phyloP scores from a whole-genome alignment of 2,888 invertebrate genomes.

The Caenorhabditis sp. region DNA sequence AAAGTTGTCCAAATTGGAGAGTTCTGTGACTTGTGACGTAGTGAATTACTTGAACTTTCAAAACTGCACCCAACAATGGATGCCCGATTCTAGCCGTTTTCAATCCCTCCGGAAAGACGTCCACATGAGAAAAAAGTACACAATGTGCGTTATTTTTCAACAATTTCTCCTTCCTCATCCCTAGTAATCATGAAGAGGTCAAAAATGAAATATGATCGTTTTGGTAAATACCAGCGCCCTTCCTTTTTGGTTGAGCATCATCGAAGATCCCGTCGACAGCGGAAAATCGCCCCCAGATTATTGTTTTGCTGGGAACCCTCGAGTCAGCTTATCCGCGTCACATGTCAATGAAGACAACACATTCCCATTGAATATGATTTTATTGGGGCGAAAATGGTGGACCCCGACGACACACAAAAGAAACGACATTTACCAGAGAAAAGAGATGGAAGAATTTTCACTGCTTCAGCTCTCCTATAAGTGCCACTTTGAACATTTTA shows the following conservation, averaged over 20 bases:
- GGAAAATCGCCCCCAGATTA: conserved; percentile 4
- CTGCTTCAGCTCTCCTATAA: conserved; percentile 51
- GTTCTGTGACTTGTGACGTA: conserved; percentile 33
- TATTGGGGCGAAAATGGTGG: conserved; percentile 32
- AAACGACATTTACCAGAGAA: background rate
- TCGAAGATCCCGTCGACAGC: conserved; percentile 18
- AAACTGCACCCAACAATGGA: conserved; percentile 26
- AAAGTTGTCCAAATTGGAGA: conserved; percentile 1
- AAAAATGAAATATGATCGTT: conserved; percentile 29
- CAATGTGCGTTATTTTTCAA: conserved; percentile 2
- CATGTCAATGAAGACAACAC: conserved; percentile 40
- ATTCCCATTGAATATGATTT: conserved; percentile 54
- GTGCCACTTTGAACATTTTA: conserved; percentile 57
- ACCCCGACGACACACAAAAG: conserved; percentile 21
- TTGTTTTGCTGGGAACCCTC: conserved; percentile 3
- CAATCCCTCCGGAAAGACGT: conserved; percentile 5
- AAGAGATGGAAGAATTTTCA: conserved; percentile 48
- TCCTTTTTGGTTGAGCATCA: conserved; percentile 11
- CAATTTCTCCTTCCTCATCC: background rate
- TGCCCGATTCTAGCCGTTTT: conserved; percentile 14
- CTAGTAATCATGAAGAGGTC: conserved; percentile 26
- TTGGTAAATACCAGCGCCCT: conserved; percentile 15
- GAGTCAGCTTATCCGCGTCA: conserved; percentile 32
- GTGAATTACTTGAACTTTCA: conserved; percentile 47
- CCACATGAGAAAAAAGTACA: background rate